Evolutionary conservation across 2,888 invertebrate species (phyloP), one percentile per base, ranked within the genome.

Genomic region (Nomada flava): DNA sequence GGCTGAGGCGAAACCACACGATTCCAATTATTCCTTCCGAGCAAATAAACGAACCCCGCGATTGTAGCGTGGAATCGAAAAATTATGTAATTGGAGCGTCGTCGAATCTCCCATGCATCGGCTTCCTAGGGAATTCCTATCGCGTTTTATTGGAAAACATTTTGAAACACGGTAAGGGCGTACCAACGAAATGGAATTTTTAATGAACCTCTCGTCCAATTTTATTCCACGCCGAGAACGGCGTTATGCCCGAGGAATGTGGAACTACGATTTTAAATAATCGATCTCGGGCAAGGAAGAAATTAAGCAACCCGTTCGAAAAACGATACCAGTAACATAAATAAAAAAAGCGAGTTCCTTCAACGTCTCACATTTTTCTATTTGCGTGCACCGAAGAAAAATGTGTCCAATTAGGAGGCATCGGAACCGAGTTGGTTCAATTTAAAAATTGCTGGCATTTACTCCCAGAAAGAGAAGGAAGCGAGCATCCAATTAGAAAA

Each of bases 31-130:
- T 67, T 67, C 47, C 42, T 60, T 23, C 42, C 20, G 50, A 53
- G 63, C 23, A 64, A 74, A 68, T 74, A 78, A 79, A 79, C 15
- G 59, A 76, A 15, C 65, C 42, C 7, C 15, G 13, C 3, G 7
- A 18, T 15, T 15, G 29, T 36, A 20, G 7, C 47, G 59, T 23
- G 23, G 10, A 13, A 29, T 23, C 55, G 55, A n/a, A 23, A 69
- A 69, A 26, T 62, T 69, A 52, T 15, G 53, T 20, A 63, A 76
- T 55, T 26, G 44, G n/a, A 69, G 44, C 42, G 36, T 11, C 53
- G 20, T 18, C 55, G 23, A 23, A 4, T 3, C 42, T 15, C 10
- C 42, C 42, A 20, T n/a, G 55, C 20, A 1, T 3, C 3, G 50
- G 2, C 26, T 53, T 36, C 0, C 55, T 3, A 7, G 23, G 3